Conservation (phyloP, 2,113 vertebrate species). For the Mesitornis unicolor region DNA sequence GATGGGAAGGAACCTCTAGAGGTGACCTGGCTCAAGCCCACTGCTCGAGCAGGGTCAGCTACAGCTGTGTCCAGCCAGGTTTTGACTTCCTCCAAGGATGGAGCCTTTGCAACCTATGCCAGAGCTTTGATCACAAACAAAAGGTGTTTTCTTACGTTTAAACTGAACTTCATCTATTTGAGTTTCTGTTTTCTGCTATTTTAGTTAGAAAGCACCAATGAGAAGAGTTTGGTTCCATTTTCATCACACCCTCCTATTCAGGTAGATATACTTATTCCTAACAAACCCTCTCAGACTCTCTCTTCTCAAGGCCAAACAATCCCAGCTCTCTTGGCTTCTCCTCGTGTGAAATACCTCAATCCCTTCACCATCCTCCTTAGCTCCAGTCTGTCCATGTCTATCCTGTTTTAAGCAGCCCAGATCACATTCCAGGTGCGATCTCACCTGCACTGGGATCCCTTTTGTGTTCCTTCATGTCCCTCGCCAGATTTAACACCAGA, state of each 20-base stretch:
- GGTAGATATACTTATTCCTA: neutral
- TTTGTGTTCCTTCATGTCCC: neutral
- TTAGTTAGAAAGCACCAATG: neutral
- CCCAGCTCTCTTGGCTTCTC: neutral
- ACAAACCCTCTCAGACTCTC: fast-evolving
- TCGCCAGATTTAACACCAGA: neutral
- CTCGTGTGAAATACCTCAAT: neutral
- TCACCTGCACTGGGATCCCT: too few relatives aligned
- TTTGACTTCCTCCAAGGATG: neutral
- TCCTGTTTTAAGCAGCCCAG: neutral
- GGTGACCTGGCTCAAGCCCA: too few relatives aligned
- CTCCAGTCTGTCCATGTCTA: neutral
- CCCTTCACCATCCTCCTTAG: neutral
- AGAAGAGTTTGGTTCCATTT: neutral
- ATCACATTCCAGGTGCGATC: neutral
- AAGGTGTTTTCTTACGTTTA: neutral
- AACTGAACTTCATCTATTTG: neutral
- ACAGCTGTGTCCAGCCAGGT: neutral
- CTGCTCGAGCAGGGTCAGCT: neutral
- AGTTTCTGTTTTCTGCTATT: too few relatives aligned
- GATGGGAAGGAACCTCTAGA: neutral
- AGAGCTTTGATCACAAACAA: neutral
- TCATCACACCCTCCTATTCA: neutral
- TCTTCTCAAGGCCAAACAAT: neutral
- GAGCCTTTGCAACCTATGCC: neutral